Conservation (phyloP, 1,140 invertebrate genomes). For the Cydia fagiglandana region DNA sequence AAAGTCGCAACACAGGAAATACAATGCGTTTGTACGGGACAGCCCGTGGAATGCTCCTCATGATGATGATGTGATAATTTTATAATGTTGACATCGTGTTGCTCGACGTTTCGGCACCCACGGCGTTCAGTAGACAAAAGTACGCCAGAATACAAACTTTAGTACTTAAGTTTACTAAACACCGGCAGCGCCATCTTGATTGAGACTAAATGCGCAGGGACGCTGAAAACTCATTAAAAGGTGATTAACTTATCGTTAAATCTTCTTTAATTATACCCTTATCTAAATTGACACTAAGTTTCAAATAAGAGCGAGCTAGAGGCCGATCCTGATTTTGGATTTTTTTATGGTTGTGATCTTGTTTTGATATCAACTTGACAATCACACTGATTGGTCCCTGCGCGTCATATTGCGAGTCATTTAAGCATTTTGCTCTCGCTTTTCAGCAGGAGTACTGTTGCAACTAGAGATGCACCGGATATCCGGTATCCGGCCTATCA, state of each 20-base stretch:
- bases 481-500: too few relatives aligned
- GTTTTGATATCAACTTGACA: too few relatives aligned
- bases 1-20: too few relatives aligned
- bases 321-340: background rate
- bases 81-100: background rate
- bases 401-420: too few relatives aligned
- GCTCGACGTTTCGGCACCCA: slow-evolving; percentile 36
- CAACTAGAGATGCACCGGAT: too few relatives aligned
- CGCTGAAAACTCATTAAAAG: background rate
- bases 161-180: slow-evolving; percentile 71
- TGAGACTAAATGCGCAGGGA: background rate
- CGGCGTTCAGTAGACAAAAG: slow-evolving; percentile 61
- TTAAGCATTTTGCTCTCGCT: too few relatives aligned
- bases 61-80: too few relatives aligned
- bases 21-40: too few relatives aligned
- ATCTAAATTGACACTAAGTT: background rate
- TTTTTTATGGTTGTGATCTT: too few relatives aligned
- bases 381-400: too few relatives aligned
- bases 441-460: too few relatives aligned
- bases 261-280: background rate
- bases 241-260: slow-evolving; percentile 1
- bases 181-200: slow-evolving; percentile 38
- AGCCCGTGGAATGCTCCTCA: too few relatives aligned
- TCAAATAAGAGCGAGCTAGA: background rate
- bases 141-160: slow-evolving; percentile 55